A percentile compares a stretch with the other conserved stretches of the same genome.
Conservation (phyloP, 2,113 vertebrate species). For the Acanthisitta chloris region DNA sequence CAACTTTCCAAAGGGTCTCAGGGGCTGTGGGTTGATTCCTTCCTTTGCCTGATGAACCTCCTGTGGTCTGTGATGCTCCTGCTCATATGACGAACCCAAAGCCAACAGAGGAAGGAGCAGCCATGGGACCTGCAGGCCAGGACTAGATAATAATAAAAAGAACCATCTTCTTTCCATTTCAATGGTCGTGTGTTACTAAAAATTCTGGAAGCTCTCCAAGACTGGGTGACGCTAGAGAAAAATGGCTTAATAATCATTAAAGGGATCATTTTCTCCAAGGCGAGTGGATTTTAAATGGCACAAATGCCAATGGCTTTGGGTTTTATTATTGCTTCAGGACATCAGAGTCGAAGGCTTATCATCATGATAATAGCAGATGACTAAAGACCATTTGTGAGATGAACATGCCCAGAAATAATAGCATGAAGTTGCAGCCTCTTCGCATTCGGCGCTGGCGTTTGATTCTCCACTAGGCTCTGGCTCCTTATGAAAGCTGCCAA, state of each 20-base stretch:
- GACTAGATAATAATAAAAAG: neutral
- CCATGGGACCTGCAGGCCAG: neutral
- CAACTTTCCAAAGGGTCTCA: neutral
- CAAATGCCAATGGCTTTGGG: neutral
- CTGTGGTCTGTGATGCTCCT: neutral
- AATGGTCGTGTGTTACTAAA: neutral
- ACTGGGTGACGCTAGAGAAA: constrained; percentile 9
- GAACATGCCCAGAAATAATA: constrained; percentile 40
- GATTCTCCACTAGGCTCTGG: constrained; percentile 3
- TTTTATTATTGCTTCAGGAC: constrained; percentile 31
- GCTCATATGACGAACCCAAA: neutral
- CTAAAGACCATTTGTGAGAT: constrained; percentile 25
- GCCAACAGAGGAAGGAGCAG: neutral
- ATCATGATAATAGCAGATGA: constrained; percentile 25
- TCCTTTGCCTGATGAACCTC: neutral
- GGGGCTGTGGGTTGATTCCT: neutral
- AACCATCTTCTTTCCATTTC: neutral
- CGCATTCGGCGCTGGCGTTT: neutral
- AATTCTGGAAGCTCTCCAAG: constrained; percentile 25
- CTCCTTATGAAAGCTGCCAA: neutral
- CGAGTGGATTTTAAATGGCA: constrained; percentile 38
- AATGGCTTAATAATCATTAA: constrained; percentile 49
- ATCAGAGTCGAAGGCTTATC: neutral
- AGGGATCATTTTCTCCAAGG: constrained; percentile 50
- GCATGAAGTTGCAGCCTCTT: neutral